Base-by-base conservation (phyloP, 2,797 vertebrate genomes). In the Rhinoraja longicauda region DNA sequence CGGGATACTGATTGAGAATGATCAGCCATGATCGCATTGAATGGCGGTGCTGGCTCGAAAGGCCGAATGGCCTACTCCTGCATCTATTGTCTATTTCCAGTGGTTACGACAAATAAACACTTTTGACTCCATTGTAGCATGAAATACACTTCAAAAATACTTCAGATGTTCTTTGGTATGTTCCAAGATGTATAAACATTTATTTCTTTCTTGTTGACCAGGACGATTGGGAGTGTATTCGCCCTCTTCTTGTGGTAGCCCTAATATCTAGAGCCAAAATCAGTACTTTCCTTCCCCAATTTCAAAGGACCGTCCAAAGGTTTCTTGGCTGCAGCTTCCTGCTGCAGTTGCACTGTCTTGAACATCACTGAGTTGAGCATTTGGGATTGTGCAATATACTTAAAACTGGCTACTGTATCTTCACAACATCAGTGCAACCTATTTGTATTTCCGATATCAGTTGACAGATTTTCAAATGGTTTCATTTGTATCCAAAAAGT, bases 401-500 rank as follows among this genome's bases (percentile, higher is more conserved):
- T 29, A 57, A 86, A 62, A 5, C 57, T 86, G 82, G 57, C 26
- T n/a, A 62, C 57, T 62, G 53, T 86, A 29, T n/a, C 26, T 62
- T 86, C 26, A n/a, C 10, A 10, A 1, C 57, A 6, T 88, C 13
- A 88, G 26, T 62, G 17, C 4, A 13, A 29, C 82, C 6, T 32
- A 62, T 19, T n/a, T 64, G 84, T 26, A 88, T 32, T 17, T 88
- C 59, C 21, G 2, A 64, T 17, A 64, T 64, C 29, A 88, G 5
- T 32, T 6, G 15, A 9, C n/a, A 64, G 9, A 32, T 64, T 36
- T 62, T 88, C 17, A 88, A 64, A 62, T 88, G 17, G 19, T 88
- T 88, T 88, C 5, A 88, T 67, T 88, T 88, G 17, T 19, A 36
- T 67, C 59, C 59, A 88, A 84, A 64, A 88, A 64, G 64, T 82